Evolutionary conservation across 2,113 vertebrate species (phyloP).

Genomic region (Galeopterus variegatus): DNA sequence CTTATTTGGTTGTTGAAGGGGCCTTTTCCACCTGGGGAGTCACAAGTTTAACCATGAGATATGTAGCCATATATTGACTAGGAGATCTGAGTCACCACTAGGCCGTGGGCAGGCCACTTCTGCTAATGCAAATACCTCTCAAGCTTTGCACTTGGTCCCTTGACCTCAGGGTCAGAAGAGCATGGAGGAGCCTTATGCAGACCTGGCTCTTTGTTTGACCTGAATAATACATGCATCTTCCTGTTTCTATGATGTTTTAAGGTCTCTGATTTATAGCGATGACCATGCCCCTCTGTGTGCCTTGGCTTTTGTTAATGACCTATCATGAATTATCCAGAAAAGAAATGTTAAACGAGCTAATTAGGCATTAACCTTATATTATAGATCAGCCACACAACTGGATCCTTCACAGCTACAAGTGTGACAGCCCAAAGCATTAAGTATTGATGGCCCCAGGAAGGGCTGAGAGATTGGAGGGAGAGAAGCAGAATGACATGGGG

Average conservation of each 20-base stretch:
- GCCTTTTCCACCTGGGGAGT: background rate
- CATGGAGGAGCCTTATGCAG: slow-evolving; percentile 58
- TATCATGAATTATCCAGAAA: slow-evolving; percentile 87
- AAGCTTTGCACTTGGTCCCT: slow-evolving; percentile 68
- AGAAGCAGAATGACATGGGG: background rate
- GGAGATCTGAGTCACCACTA: background rate
- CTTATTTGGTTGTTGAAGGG: background rate
- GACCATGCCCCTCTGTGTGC: slow-evolving; percentile 78
- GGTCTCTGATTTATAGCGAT: slow-evolving; percentile 84
- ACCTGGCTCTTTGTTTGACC: slow-evolving; percentile 64
- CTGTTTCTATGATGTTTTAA: slow-evolving; percentile 75
- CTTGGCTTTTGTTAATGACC: slow-evolving; percentile 87
- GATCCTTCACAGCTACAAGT: slow-evolving; percentile 76
- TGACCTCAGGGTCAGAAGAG: slow-evolving; percentile 75
- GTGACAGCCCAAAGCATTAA: slow-evolving; percentile 63
- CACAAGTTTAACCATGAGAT: background rate
- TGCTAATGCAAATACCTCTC: slow-evolving; percentile 52
- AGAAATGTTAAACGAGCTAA: slow-evolving; percentile 84
- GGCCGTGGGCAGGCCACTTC: background rate
- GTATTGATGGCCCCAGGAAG: slow-evolving; percentile 75
- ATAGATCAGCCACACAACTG: slow-evolving; percentile 80
- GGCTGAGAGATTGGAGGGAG: background rate
- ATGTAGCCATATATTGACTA: background rate
- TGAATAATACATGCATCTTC: slow-evolving; percentile 84
- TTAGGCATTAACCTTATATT: slow-evolving; percentile 85